Evolutionary conservation across 2,797 vertebrate species (phyloP).

Genomic region (Mustela erminea): DNA sequence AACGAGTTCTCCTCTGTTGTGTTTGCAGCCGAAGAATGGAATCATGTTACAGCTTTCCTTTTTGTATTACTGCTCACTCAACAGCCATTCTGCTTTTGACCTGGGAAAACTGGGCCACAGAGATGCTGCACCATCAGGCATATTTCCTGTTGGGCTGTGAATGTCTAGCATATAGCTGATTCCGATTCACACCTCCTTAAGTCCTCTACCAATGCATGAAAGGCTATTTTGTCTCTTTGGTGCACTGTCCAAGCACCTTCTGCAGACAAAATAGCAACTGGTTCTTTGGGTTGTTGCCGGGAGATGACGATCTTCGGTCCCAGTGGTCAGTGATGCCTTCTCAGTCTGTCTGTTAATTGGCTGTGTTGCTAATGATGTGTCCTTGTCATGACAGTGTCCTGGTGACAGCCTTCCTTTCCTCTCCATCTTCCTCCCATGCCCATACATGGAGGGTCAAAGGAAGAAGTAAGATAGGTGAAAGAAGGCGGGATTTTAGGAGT

Average conservation of each 20-base stretch:
- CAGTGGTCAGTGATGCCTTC: slow-evolving; percentile 41
- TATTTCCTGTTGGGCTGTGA: slow-evolving; percentile 72
- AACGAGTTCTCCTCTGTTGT: not conserved
- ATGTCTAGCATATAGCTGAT: slow-evolving; percentile 85
- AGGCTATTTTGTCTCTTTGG: slow-evolving; percentile 84
- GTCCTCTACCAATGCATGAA: slow-evolving; percentile 79
- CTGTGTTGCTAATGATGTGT: not conserved
- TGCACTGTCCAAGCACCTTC: slow-evolving; percentile 81
- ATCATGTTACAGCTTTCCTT: not conserved
- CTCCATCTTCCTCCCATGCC: not conserved
- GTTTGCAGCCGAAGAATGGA: not conserved
- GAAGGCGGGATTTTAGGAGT: not conserved
- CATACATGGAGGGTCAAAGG: not conserved
- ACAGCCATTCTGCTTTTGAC: slow-evolving; percentile 77
- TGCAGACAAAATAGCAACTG: slow-evolving; percentile 84
- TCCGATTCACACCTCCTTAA: slow-evolving; percentile 80
- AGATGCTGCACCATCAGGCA: slow-evolving; percentile 64
- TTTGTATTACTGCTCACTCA: slow-evolving; percentile 57
- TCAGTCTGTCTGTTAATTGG: slow-evolving; percentile 49
- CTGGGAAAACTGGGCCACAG: not conserved
- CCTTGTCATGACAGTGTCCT: not conserved
- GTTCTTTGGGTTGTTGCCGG: slow-evolving; percentile 79
- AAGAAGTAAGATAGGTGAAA: not conserved
- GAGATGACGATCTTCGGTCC: slow-evolving; percentile 72
- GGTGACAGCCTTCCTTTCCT: not conserved